phyloP scores from a whole-genome alignment of 2,113 vertebrate genomes.

The Cyanoderma ruficeps region DNA sequence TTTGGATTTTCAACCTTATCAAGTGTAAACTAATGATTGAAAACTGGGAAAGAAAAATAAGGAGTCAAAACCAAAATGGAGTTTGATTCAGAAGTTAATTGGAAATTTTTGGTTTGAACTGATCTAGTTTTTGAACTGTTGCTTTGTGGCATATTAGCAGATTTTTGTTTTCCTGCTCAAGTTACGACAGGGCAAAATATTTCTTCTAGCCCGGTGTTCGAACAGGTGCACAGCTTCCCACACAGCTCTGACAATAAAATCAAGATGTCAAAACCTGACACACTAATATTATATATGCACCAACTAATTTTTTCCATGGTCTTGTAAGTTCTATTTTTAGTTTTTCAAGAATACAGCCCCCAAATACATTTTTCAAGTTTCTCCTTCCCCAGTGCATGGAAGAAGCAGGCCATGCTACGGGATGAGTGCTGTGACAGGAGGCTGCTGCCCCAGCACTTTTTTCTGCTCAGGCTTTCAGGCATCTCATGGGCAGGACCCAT shows the following conservation, averaged over 20 bases:
- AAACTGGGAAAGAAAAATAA: background rate
- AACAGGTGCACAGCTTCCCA: background rate
- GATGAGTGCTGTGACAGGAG: background rate
- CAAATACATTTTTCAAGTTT: background rate
- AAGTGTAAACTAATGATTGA: background rate
- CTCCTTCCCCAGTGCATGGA: background rate
- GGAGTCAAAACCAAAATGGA: background rate
- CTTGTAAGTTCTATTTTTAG: background rate
- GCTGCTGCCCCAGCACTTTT: background rate
- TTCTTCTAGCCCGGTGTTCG: background rate
- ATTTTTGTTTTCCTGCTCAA: background rate
- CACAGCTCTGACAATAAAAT: background rate
- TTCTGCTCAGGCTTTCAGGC: background rate
- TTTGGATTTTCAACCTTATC: background rate
- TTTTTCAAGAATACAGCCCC: background rate
- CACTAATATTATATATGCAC: background rate
- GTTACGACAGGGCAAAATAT: background rate
- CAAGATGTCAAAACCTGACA: background rate
- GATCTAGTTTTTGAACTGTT: background rate
- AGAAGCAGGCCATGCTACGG: background rate
- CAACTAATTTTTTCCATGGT: background rate
- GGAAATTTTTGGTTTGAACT: background rate
- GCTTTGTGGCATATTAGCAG: background rate
- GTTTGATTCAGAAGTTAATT: background rate
- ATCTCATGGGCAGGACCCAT: accelerated